Percentiles rank a stretch among this genome's conserved stretches.
These are phyloP conservation scores for Callipepla squamata DNA, from an alignment of 2,113 vertebrate genomes.

Conservation along the genomic window DNA sequence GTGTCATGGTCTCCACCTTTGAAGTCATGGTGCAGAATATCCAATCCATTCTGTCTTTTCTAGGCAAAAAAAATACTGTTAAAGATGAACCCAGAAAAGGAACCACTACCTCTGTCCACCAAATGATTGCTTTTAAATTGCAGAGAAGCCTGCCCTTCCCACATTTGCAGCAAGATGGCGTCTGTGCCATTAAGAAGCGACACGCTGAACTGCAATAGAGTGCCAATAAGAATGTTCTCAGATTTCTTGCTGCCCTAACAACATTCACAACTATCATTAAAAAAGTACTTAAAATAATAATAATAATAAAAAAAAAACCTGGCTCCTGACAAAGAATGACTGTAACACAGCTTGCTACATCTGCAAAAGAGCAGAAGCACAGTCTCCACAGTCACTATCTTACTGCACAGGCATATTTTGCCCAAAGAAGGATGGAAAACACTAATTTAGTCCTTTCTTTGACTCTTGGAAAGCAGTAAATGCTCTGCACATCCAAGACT, in stretches of 20 bases:
- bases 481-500: background rate
- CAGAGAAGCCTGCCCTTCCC: slow-evolving; percentile 27
- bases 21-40: background rate
- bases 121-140: background rate
- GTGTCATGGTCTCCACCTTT: background rate
- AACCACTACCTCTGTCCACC: background rate
- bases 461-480: background rate
- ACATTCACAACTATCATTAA: background rate
- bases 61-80: background rate
- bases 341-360: background rate
- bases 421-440: background rate
- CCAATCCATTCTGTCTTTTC: background rate
- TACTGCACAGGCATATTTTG: background rate
- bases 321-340: background rate
- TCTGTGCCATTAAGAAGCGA: background rate
- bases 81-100: background rate
- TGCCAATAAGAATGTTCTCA: background rate
- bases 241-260: background rate
- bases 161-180: slow-evolving; percentile 50
- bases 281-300: background rate
- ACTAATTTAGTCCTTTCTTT: background rate
- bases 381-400: background rate
- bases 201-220: background rate
- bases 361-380: background rate
- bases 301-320: background rate